phyloP scores from a whole-genome alignment of 1,140 invertebrate genomes.

The Bradynema listronoti region DNA sequence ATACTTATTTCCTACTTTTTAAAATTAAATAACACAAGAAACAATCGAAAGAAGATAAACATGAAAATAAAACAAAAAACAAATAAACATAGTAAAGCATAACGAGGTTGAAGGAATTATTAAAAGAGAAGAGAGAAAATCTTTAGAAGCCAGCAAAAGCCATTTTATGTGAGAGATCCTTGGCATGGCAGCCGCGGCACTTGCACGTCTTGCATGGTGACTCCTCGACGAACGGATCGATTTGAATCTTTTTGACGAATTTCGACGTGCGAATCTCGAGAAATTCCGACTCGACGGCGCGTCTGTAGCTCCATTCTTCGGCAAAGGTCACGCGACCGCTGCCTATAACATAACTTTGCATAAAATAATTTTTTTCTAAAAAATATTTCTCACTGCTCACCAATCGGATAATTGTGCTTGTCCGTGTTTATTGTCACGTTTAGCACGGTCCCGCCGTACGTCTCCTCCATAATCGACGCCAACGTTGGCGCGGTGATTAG shows the following conservation, averaged over 20 bases:
- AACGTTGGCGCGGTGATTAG: slow-evolving; percentile 85
- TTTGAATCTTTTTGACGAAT: slow-evolving; percentile 91
- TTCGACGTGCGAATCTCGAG: slow-evolving; percentile 86
- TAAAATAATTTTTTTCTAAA: slow-evolving; percentile 1
- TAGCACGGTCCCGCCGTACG: slow-evolving; percentile 79
- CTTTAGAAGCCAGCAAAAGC: too few species aligned
- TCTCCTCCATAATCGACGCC: slow-evolving; percentile 84
- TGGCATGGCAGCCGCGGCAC: too few species aligned
- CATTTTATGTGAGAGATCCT: too few species aligned
- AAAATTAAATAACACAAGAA: too few species aligned
- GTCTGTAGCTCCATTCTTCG: slow-evolving; percentile 79
- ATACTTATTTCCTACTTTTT: too few species aligned
- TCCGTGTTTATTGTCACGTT: slow-evolving; percentile 95
- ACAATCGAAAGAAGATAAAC: too few species aligned
- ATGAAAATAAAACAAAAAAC: too few species aligned
- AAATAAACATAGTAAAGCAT: too few species aligned
- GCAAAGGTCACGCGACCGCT: slow-evolving; percentile 90
- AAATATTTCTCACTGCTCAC: slow-evolving; percentile 53
- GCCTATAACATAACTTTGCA: slow-evolving; percentile 43
- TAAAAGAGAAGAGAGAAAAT: too few species aligned
- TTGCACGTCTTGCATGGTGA: slow-evolving; percentile 79
- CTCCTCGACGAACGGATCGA: slow-evolving; percentile 93
- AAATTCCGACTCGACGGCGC: slow-evolving; percentile 83
- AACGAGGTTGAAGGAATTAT: too few species aligned
- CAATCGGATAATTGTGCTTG: slow-evolving; percentile 95